Evolutionary conservation across 2,113 vertebrate genomes (phyloP), one percentile per base, ranked within the genome.

Genomic region (human): DNA sequence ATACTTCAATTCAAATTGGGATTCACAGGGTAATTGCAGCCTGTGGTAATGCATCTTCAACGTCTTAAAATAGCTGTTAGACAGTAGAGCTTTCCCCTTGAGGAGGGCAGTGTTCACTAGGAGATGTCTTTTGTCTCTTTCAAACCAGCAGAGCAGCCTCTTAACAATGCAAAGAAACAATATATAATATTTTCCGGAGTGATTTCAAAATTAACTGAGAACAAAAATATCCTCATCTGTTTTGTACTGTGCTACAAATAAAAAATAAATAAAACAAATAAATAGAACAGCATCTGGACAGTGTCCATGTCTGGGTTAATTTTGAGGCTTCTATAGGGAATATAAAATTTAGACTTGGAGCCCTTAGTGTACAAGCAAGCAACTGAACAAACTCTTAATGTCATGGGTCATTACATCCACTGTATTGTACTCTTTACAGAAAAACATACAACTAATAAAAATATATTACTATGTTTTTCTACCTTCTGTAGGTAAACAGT

Each of bases 21-120:
- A 98, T 98, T 98, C 83, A 97, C 25, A 87, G 90, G 97, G 87
- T 98, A 96, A 96, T 96, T 98, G 52, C 8, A n/a, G 76, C 94
- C 96, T 95, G 82, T 90, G 70, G n/a, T 76, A 95, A 68, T 85
- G 73, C 78, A 94, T 93, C 90, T 96, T 96, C 57, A 88, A 83
- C 89, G 95, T 48, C 96, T 89, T 30, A 72, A 97, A 98, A 97
- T 22, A 97, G 59, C 43, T 94, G n/a, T 73, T 88, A 79, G 93
- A 30, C 35, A 40, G 20, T 2, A 97, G 96, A 80, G 90, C 38
- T 23, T 96, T 96, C 8, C 95, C 97, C 87, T 82, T 64, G 85
- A 75, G 97, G 45, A 38, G 95, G 2, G 14, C 25, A 64, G 43
- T 32, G 92, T 52, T 97, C 88, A 81, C 80, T 89, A 68, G 18